phyloP scores from a whole-genome alignment of 1,140 invertebrate genomes.

The Pseudobourletiella spinata region DNA sequence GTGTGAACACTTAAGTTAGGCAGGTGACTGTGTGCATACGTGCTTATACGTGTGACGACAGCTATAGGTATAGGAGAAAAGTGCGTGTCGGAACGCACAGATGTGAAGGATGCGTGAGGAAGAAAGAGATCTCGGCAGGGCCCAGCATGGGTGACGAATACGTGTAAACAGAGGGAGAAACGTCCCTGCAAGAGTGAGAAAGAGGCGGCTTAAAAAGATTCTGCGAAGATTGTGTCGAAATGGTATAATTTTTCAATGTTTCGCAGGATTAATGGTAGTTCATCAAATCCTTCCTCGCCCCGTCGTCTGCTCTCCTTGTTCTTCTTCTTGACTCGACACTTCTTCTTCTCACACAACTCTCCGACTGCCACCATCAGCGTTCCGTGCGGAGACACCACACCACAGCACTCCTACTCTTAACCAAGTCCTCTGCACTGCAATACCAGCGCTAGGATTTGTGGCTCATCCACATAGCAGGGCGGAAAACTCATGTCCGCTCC shows the following conservation, averaged over 20 bases:
- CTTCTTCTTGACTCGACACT: neutral
- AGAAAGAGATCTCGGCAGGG: neutral
- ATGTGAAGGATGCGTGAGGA: neutral
- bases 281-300: neutral
- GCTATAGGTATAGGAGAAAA: too few relatives aligned
- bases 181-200: neutral
- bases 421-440: too few relatives aligned
- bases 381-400: too few relatives aligned
- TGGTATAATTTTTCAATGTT: conserved; percentile 12
- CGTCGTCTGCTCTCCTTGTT: neutral
- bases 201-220: neutral
- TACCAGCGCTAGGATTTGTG: too few relatives aligned
- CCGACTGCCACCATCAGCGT: too few relatives aligned
- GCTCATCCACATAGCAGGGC: too few relatives aligned
- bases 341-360: neutral
- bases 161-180: conserved; percentile 2
- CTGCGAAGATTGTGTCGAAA: neutral
- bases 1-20: too few relatives aligned
- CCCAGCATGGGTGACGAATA: neutral
- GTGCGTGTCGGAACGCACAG: too few relatives aligned
- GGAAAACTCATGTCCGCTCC: too few relatives aligned
- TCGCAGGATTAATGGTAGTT: conserved; percentile 5
- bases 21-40: too few relatives aligned
- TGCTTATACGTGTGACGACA: too few relatives aligned
- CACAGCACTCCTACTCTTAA: too few relatives aligned